phyloP scores from a whole-genome alignment of 2,888 invertebrate species.

The Sesia apiformis region DNA sequence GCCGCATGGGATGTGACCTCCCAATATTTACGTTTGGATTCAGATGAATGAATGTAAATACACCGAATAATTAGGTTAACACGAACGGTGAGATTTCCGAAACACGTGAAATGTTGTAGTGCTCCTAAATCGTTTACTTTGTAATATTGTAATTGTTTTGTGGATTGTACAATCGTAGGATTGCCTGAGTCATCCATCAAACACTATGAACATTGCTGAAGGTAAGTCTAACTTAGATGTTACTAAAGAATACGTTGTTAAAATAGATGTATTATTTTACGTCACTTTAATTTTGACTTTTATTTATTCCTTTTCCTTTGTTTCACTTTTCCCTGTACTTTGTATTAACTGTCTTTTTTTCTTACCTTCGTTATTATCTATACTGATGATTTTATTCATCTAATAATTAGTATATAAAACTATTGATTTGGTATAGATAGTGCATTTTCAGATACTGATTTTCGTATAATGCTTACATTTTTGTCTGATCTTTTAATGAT shows the following conservation, averaged over 20 bases:
- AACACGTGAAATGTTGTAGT: conserved; percentile 35
- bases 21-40: conserved; percentile 14
- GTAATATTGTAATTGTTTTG: conserved; percentile 28
- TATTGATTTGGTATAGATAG: too few species aligned
- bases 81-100: conserved; percentile 29
- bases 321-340: too few species aligned
- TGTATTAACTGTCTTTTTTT: too few species aligned
- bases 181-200: conserved; percentile 10
- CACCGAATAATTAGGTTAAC: conserved; percentile 10
- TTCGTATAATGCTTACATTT: too few species aligned
- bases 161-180: conserved; percentile 40
- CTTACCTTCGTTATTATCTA: too few species aligned
- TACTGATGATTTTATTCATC: too few species aligned
- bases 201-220: conserved; percentile 6
- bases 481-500: too few species aligned
- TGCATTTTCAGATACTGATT: too few species aligned
- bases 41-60: conserved; percentile 17
- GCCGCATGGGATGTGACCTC: conserved; percentile 6
- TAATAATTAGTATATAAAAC: too few species aligned
- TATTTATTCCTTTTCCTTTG: too few species aligned
- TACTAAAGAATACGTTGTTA: background rate
- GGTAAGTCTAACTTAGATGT: conserved; percentile 5
- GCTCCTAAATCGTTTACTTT: conserved; percentile 12
- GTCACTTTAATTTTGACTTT: too few species aligned
- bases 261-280: background rate